A percentile compares a stretch with the other conserved stretches of the same genome.
These are phyloP conservation scores for Ceratina japonica DNA, from an alignment of 1,140 invertebrate genomes.

Conservation along the genomic window DNA sequence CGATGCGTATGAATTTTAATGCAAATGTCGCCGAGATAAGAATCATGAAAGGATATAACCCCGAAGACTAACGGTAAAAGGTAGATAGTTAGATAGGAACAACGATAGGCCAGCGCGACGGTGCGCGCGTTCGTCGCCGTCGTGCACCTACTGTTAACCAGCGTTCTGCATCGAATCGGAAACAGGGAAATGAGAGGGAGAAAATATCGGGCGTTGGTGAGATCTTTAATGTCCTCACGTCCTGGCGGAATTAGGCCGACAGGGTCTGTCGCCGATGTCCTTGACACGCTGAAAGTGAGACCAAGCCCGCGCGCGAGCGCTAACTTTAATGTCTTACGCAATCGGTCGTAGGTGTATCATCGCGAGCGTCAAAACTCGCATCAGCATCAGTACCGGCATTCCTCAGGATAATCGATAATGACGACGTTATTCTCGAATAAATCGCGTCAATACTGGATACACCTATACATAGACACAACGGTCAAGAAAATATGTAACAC, in stretches of 20 bases:
- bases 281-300: conserved; percentile 74
- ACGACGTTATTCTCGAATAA: neutral
- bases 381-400: neutral
- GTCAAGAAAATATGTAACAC: too few relatives aligned
- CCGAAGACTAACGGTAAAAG: neutral
- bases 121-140: neutral
- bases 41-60: neutral
- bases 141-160: neutral
- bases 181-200: neutral
- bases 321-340: conserved; percentile 64
- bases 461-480: too few relatives aligned
- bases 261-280: conserved; percentile 70
- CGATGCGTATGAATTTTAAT: neutral
- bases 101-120: too few relatives aligned
- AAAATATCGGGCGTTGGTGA: conserved; percentile 3
- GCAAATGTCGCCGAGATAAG: neutral
- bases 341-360: conserved; percentile 61
- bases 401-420: neutral
- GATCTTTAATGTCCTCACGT: conserved; percentile 39
- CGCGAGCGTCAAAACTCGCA: conserved; percentile 30
- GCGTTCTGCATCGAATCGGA: neutral
- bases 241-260: conserved; percentile 68
- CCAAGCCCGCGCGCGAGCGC: conserved; percentile 56
- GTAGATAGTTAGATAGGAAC: neutral
- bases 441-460: too few relatives aligned